Percentiles rank a stretch among this genome's conserved stretches.
These are phyloP conservation scores for Mus caroli DNA, from an alignment of 2,797 vertebrate species.

Conservation along the genomic window DNA sequence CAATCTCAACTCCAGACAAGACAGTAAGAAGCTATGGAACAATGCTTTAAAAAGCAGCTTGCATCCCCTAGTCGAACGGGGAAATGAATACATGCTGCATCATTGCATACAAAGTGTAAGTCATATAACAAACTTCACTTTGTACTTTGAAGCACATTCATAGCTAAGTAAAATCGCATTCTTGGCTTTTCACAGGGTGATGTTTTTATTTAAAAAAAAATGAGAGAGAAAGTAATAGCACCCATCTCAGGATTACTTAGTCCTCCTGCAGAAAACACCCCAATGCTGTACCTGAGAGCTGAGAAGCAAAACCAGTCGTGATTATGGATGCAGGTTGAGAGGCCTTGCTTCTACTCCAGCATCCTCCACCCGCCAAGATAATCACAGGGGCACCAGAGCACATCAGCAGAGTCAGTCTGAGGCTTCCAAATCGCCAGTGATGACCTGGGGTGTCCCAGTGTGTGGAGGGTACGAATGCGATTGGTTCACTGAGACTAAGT, in stretches of 20 bases:
- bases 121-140: conserved; percentile 19
- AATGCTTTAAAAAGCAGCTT: conserved; percentile 71
- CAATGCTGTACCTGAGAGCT: background rate
- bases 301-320: background rate
- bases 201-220: conserved; percentile 7
- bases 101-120: conserved; percentile 68
- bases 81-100: conserved; percentile 62
- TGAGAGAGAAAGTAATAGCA: background rate
- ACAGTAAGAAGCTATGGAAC: conserved; percentile 63
- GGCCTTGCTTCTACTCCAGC: background rate
- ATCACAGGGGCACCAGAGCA: background rate
- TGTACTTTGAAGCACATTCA: conserved; percentile 14
- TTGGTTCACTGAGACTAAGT: background rate
- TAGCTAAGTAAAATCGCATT: conserved; percentile 19
- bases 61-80: conserved; percentile 62
- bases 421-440: background rate
- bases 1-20: conserved; percentile 67
- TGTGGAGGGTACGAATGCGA: background rate
- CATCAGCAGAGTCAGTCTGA: background rate
- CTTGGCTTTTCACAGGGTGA: conserved; percentile 45
- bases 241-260: background rate
- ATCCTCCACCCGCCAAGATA: background rate
- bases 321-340: background rate
- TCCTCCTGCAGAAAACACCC: conserved; percentile 14
- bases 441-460: background rate